A percentile compares a stretch with the other conserved stretches of the same genome.
These are phyloP conservation scores for Linepithema humile DNA, from an alignment of 1,140 invertebrate genomes.

Conservation along the genomic window DNA sequence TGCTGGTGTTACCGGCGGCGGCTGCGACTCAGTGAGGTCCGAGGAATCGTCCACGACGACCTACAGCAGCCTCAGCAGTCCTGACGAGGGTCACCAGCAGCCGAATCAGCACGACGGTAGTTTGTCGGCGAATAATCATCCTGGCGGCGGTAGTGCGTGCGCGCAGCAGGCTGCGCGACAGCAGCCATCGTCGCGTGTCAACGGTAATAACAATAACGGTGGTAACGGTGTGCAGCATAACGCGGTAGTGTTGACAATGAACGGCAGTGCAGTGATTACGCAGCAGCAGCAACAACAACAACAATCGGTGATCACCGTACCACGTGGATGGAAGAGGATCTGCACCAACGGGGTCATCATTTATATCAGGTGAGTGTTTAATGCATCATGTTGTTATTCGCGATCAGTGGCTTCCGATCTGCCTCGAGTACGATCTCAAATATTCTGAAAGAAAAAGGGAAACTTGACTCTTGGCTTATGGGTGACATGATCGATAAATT, in stretches of 20 bases:
- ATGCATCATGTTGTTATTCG: neutral
- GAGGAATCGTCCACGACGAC: slow-evolving; percentile 80
- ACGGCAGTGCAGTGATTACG: slow-evolving; percentile 67
- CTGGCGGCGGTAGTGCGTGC: slow-evolving; percentile 69
- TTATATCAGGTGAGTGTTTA: slow-evolving; percentile 85
- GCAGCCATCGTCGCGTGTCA: slow-evolving; percentile 61
- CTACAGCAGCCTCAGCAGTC: slow-evolving; percentile 82
- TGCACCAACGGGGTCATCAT: slow-evolving; percentile 85
- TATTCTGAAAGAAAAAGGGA: neutral
- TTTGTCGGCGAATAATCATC: slow-evolving; percentile 58
- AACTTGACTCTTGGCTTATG: neutral
- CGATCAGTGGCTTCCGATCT: neutral
- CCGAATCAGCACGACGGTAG: slow-evolving; percentile 56
- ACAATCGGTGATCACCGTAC: slow-evolving; percentile 79
- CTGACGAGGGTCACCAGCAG: slow-evolving; percentile 75
- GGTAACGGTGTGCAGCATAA: slow-evolving; percentile 70
- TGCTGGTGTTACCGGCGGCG: slow-evolving; percentile 48
- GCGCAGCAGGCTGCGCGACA: slow-evolving; percentile 80
- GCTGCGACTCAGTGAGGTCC: slow-evolving; percentile 81
- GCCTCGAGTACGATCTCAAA: neutral
- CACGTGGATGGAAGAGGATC: slow-evolving; percentile 86
- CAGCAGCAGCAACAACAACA: slow-evolving; percentile 74
- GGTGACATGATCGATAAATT: neutral
- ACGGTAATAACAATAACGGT: slow-evolving; percentile 55
- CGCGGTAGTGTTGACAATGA: slow-evolving; percentile 73